Base-by-base conservation (phyloP, 2,888 invertebrate species). In the Drosophila gaucha region DNA sequence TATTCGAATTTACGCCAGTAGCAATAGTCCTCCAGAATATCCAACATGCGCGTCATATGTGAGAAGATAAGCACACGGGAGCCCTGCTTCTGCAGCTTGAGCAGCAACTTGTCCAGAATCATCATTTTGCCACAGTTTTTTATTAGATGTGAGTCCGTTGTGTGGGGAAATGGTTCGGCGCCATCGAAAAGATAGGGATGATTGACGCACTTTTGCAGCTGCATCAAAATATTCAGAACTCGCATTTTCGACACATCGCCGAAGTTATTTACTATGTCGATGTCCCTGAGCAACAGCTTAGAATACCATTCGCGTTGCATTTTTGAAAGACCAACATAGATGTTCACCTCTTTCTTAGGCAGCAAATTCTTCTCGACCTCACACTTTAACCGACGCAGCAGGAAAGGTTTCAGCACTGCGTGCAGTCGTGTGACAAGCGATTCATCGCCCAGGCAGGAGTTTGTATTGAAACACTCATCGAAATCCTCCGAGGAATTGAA, bases 241-340 rank as follows among this genome's bases (percentile, higher is more conserved):
- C 99, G 94, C 98, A 99, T 98, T 90, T 98, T 99, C 87, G 98
- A 98, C 8, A 97, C 95, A 90, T 97, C 97, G 0, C 98, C 98
- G 6, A 99, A 99, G 0, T 99, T 98, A 89, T 99, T 99, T 0
- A 99, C 94, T 55, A 99, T 94, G 92, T 99, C 99, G 89, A 99
- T 99, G 89, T 99, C 99, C 92, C 99, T 99, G 96, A 99, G 97
- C 43, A 99, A 92, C 26, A 99, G 97, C 92, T 98, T 99, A 0
- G 99, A 99, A 91, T 99, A 99, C 98, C 98, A 98, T 90, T 99
- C 99, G 66, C 99, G 93, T 91, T 99, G 99, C 98, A 99, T 98
- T 93, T 99, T 99, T 82, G 98, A 98, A 44, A 99, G 93, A 0
- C 99, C 99, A 26, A 99, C 95, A 92, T 98, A 99, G 10, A 97